A percentile compares a stretch with the other conserved stretches of the same genome.
phyloP scores from a whole-genome alignment of 2,797 vertebrate genomes.

The Enteromius treurensis region DNA sequence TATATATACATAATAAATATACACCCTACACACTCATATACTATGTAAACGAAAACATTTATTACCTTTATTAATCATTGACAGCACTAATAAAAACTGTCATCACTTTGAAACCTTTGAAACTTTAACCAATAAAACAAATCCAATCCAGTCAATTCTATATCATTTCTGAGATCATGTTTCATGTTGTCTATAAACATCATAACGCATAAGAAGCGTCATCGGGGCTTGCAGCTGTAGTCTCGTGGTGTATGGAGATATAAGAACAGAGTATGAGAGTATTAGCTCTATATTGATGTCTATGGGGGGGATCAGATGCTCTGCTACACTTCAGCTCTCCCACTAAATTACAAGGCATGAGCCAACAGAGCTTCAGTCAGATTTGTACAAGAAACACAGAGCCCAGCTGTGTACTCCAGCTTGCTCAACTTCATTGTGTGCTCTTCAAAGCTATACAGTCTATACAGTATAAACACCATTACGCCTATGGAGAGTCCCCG shows the following conservation, averaged over 20 bases:
- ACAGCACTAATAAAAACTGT: background rate
- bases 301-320: slow-evolving; percentile 9
- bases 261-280: background rate
- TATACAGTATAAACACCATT: no score
- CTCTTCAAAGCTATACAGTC: background rate
- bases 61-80: no score
- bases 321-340: slow-evolving; percentile 26
- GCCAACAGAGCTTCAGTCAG: slow-evolving; percentile 23
- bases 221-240: background rate
- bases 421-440: background rate
- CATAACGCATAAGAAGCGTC: background rate
- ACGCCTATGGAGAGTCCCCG: no score
- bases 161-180: background rate
- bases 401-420: slow-evolving; percentile 15
- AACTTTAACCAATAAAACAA: background rate
- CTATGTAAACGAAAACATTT: no score
- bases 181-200: background rate
- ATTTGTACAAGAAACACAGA: background rate
- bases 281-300: slow-evolving; percentile 21
- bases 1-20: no score
- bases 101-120: background rate
- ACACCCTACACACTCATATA: no score
- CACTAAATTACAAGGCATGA: slow-evolving; percentile 35
- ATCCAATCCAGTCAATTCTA: background rate
- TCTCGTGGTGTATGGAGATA: background rate